Evolutionary conservation across 2,113 vertebrate species (phyloP).

Genomic region (Tetrax tetrax): DNA sequence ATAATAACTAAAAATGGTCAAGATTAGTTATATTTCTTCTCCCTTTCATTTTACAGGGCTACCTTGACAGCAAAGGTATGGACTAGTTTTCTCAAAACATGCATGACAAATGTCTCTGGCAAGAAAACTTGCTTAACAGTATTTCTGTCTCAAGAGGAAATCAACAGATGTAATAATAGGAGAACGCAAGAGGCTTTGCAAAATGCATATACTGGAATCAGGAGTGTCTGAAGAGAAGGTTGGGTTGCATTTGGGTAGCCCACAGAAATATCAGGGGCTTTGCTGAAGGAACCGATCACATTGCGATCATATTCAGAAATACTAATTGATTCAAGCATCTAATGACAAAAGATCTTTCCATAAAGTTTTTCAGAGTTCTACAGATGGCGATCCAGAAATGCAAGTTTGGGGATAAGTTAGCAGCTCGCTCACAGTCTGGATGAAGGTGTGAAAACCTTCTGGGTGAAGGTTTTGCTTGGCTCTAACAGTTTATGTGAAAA

Average conservation of each 20-base stretch:
- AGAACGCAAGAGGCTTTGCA: neutral
- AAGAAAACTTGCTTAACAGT: neutral
- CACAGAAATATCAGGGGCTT: neutral
- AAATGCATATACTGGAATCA: neutral
- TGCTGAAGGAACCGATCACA: neutral
- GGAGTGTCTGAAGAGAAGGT: neutral
- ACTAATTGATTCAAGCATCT: neutral
- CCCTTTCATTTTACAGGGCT: neutral
- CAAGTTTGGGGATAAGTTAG: neutral
- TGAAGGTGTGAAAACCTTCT: too few species aligned
- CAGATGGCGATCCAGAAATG: neutral
- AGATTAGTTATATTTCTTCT: neutral
- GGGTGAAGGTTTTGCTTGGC: neutral
- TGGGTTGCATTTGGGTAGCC: neutral
- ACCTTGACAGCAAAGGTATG: neutral
- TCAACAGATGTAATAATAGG: neutral
- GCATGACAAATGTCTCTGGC: neutral
- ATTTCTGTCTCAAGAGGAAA: neutral
- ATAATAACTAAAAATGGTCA: neutral
- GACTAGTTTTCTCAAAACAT: neutral
- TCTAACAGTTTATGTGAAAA: neutral
- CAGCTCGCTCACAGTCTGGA: neutral
- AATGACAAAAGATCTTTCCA: neutral
- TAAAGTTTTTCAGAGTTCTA: neutral
- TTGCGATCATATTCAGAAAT: neutral